Base-by-base conservation (phyloP, 1,140 invertebrate genomes). In the Diabrotica undecimpunctata region DNA sequence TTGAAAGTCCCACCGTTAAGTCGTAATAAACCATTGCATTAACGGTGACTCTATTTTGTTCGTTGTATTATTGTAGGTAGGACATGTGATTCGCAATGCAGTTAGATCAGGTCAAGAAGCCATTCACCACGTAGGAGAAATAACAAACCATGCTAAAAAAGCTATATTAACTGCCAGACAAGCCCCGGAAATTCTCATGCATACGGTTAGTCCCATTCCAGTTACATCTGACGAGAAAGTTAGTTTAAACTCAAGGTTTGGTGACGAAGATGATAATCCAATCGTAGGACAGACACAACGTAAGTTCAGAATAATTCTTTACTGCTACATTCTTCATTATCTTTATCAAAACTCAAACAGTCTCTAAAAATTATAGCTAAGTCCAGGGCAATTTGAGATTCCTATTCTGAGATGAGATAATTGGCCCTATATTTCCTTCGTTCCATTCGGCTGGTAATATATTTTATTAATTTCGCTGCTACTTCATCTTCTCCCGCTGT, bases 161-260 rank as follows among this genome's bases (percentile, higher is more conserved):
- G 62, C 66, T 35, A 13, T 73, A 11, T 25, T 58, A 7, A 70
- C 66, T 5, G 61, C 69, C 6, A 56, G 61, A 67, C 38, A 68
- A 6, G n/a, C 66, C n/a, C 73, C 72, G 8, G 67, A 60, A 62
- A 60, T 62, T 53, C n/a, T 69, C 11, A 10, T 57, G 64, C 51
- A 54, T 12, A 13, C 11, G 41, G 13, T 62, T 12, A 46, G 51
- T 54, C 11, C 11, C 11, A 37, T 54, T 38, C 10, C 38, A 11
- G 7, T 10, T n/a, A n/a, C 25, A 54, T 10, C 61, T 8, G 52
- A 57, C 7, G 65, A 76, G 50, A 36, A 73, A n/a, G 54, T 76
- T 38, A 63, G 77, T n/a, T 61, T 77, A 38, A 59, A 70, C 25
- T 74, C 77, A 10, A 65, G 68, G 62, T 66, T 78, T 51, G 65